Percentiles rank a stretch among this genome's conserved stretches.
Conservation (phyloP, 23 tunicate species). For the Ciona savignyi region DNA sequence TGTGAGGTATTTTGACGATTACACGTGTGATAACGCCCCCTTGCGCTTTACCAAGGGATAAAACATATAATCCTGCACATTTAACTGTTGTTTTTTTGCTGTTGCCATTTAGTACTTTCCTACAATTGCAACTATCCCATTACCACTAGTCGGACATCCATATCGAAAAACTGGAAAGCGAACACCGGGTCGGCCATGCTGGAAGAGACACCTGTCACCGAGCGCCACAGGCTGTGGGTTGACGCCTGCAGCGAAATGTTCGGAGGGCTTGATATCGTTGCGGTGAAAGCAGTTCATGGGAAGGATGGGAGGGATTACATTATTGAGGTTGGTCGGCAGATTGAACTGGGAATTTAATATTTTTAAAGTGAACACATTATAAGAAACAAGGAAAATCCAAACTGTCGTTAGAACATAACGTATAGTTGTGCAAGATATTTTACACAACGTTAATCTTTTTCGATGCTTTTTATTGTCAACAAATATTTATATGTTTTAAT, state of each 20-base stretch:
- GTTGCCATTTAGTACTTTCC: too few species aligned
- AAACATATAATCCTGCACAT: too few species aligned
- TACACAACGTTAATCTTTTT: too few species aligned
- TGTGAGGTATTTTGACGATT: too few species aligned
- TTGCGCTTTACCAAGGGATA: too few species aligned
- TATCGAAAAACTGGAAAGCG: constrained; percentile 92
- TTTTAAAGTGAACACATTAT: not conserved
- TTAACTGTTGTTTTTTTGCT: too few species aligned
- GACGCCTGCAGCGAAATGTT: constrained; percentile 98
- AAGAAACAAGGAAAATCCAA: not conserved
- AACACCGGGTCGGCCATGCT: constrained; percentile 91
- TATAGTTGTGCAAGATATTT: too few species aligned
- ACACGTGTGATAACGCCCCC: too few species aligned
- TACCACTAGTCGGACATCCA: constrained; percentile 65
- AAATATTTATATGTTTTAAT: too few species aligned
- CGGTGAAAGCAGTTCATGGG: constrained; percentile 92
- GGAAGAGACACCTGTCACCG: constrained; percentile 76
- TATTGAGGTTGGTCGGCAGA: constrained; percentile 40
- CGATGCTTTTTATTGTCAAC: too few species aligned
- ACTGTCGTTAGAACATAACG: too few species aligned
- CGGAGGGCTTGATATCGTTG: constrained; percentile 96
- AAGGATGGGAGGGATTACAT: constrained; percentile 87
- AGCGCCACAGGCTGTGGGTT: constrained; percentile 88
- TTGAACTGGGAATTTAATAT: not conserved
- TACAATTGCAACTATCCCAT: too few species aligned